Conservation (phyloP, 1,140 invertebrate species). For the Bombus difficillimus region DNA sequence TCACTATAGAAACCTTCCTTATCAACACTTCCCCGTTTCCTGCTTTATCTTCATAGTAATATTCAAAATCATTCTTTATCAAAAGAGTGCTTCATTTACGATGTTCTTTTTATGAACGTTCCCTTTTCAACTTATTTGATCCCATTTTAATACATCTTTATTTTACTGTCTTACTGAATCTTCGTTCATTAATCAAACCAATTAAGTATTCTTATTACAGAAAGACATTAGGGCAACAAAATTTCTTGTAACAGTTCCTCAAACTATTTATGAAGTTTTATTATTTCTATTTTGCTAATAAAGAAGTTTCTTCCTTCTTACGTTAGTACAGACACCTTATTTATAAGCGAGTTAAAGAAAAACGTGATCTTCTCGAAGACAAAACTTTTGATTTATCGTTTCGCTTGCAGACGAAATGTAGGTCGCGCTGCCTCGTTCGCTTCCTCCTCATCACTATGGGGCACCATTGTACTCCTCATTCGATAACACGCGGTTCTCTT, state of each 20-base stretch:
- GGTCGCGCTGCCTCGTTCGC: not conserved
- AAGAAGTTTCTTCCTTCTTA: not conserved
- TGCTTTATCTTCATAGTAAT: constrained; percentile 13
- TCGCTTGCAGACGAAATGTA: constrained; percentile 22
- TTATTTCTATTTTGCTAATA: not conserved
- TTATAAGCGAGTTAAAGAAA: not conserved
- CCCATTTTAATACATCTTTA: not conserved
- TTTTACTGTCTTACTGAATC: not conserved
- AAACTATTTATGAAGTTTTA: not conserved
- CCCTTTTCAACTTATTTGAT: not conserved
- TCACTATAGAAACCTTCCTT: not conserved
- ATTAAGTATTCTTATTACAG: not conserved
- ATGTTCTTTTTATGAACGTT: not conserved
- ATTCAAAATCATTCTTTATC: constrained; percentile 24
- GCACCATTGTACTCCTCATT: constrained; percentile 14
- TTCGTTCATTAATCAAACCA: too few relatives aligned
- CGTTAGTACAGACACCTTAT: not conserved
- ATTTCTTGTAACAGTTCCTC: too few relatives aligned
- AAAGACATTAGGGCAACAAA: not conserved
- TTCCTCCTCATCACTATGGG: constrained; percentile 1
- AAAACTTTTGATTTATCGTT: constrained; percentile 22
- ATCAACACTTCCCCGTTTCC: not conserved
- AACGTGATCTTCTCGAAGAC: too few relatives aligned
- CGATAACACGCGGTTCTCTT: not conserved
- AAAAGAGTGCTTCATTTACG: constrained; percentile 28